Evolutionary conservation across 2,113 vertebrate genomes (phyloP), one percentile per base, ranked within the genome.

Genomic region (Lampris megalopsis): DNA sequence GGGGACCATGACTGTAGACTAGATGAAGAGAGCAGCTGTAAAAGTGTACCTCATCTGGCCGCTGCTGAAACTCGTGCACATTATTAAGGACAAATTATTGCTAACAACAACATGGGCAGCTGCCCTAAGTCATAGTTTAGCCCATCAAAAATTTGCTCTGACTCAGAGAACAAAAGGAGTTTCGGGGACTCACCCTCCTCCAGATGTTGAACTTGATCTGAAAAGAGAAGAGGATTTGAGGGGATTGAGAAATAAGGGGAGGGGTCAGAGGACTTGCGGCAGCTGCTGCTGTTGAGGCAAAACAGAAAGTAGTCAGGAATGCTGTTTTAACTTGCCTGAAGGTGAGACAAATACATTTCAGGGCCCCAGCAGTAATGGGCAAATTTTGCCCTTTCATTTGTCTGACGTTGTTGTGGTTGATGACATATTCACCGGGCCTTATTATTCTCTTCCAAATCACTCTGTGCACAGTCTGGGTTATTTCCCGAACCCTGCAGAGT

Each of bases 201-300:
- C 89, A 90, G 85, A 91, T 92, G 90, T 91, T 91, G 88, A 90
- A 86, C 79, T 87, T 91, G 89, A 92, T 92, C 90, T 52, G 60
- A 91, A 81, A 86, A 77, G 88, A 91, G 89, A 90, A 88, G 84
- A 79, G 79, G 85, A 80, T 83, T 59, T 69, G 71, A 65, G 63
- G 58, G 75, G 75, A 71, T 74, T 36, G 53, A 49, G 65, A 60
- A n/a, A 1, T 40, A 42, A n/a, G n/a, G 58, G 48, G 37, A 10
- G 52, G 10, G 48, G 2, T 36, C 57, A 47, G 11, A 9, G 38
- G 45, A 6, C 36, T 7, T 57, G 38, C 6, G 3, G 76, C 79
- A 84, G 82, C 75, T 80, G 81, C 75, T 78, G 57, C 49, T 52
- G 49, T 6, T 52, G 49, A 3, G 49, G 13, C 45, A 68, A 63